phyloP scores from a whole-genome alignment of 2,888 invertebrate genomes.

The Acanthacorydalis orientalis region DNA sequence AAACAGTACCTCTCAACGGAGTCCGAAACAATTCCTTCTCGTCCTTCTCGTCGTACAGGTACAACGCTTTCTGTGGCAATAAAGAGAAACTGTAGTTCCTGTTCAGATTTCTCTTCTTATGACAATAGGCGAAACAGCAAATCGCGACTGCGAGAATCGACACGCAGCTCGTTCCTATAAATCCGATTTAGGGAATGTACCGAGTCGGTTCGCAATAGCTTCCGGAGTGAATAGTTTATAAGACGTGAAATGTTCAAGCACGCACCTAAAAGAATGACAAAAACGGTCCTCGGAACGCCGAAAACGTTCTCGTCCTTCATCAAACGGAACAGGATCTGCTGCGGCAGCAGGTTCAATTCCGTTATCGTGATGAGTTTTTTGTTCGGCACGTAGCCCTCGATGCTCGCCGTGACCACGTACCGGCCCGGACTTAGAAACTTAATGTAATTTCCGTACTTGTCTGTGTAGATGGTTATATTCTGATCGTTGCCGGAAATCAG shows the following conservation, averaged over 20 bases:
- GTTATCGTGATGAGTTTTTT: slow-evolving; percentile 27
- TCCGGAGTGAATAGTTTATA: slow-evolving; percentile 5
- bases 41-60: slow-evolving; percentile 33
- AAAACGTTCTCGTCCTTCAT: slow-evolving; percentile 47
- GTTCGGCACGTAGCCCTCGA: slow-evolving; percentile 39
- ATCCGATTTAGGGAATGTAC: slow-evolving; percentile 8
- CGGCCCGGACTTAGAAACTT: slow-evolving; percentile 29
- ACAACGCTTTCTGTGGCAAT: slow-evolving; percentile 33
- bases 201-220: no score
- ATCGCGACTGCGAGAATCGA: slow-evolving; percentile 32
- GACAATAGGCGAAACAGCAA: slow-evolving; percentile 37
- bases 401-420: slow-evolving; percentile 35
- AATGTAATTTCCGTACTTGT: slow-evolving; percentile 30
- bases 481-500: slow-evolving; percentile 19
- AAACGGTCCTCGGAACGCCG: slow-evolving; percentile 60
- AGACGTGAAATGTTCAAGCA: slow-evolving; percentile 3
- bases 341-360: slow-evolving; percentile 26
- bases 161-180: slow-evolving; percentile 37
- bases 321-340: slow-evolving; percentile 49
- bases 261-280: slow-evolving; percentile 55
- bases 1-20: slow-evolving; percentile 18
- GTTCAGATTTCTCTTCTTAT: slow-evolving; percentile 20
- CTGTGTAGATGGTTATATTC: slow-evolving; percentile 23
- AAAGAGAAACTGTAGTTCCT: slow-evolving; percentile 40
- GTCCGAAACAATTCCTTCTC: slow-evolving; percentile 30